phyloP scores from a whole-genome alignment of 2,888 invertebrate species.

The Timema podura region DNA sequence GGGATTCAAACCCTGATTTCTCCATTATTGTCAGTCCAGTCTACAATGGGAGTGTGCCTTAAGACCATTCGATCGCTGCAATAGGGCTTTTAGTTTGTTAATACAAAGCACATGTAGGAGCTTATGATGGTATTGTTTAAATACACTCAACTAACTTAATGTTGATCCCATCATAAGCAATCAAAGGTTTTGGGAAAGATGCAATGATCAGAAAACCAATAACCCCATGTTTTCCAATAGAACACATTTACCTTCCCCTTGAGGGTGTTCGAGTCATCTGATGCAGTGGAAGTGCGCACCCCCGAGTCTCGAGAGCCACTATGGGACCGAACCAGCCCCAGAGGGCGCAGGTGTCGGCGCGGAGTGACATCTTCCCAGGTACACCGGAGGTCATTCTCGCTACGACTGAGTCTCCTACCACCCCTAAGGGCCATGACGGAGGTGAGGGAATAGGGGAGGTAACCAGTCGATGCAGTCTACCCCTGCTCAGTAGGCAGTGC shows the following conservation, averaged over 20 bases:
- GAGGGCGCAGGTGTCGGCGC: neutral
- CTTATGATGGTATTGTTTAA: no score
- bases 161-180: no score
- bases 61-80: no score
- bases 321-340: constrained; percentile 30
- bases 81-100: no score
- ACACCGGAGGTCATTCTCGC: constrained; percentile 48
- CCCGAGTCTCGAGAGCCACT: constrained; percentile 43
- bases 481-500: constrained; percentile 41
- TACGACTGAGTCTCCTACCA: constrained; percentile 47
- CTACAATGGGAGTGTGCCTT: no score
- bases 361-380: constrained; percentile 14
- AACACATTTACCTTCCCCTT: constrained; percentile 40
- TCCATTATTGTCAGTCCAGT: no score
- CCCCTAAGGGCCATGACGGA: constrained; percentile 33
- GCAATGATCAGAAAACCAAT: no score
- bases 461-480: constrained; percentile 22
- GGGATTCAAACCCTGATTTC: no score
- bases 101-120: no score
- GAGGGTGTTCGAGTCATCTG: constrained; percentile 40
- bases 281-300: constrained; percentile 37
- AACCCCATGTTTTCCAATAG: no score
- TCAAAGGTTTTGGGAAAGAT: no score
- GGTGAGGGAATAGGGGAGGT: constrained; percentile 27
- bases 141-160: no score